Base-by-base conservation (phyloP, 2,113 vertebrate genomes). In the Cacatua alba region DNA sequence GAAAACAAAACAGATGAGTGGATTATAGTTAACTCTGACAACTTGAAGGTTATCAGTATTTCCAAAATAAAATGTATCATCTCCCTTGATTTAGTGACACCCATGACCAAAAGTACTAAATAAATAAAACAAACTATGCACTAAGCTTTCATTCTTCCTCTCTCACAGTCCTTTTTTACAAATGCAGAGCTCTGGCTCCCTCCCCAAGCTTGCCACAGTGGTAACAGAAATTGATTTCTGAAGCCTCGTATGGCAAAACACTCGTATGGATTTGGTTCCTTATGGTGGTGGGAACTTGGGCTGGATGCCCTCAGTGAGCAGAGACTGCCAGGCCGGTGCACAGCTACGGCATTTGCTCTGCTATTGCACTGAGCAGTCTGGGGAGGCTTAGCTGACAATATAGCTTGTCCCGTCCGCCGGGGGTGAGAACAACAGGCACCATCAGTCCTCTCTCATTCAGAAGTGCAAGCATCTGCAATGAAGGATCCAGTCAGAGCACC, bases 381-480 rank as follows among this genome's bases (percentile, higher is more conserved):
- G 51, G 52, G 75, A 91, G 63, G 84, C 52, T 39, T 21, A 82
- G 82, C 71, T 83, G 82, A 76, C 86, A 85, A 26, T 52, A 53
- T 41, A 92, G 81, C 68, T 41, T 78, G 64, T 44, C 81, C 60
- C 17, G 26, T 57, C 62, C 87, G 91, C 86, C 9, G 3, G 62
- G 6, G 37, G 29, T 41, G 49, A 9, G 48, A 15, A 74, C 77
- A 75, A 76, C 3, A 71, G 76, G 70, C 41, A 67, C 93, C 96
- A 82, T 84, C 93, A 95, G 97, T 43, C 80, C 94, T 21, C 28
- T 55, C 92, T 87, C 68, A 55, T 81, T 70, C 74, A 24, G 41
- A 60, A 74, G 49, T 20, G 39, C 17, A 35, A 21, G 62, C 77
- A 65, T 62, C 55, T 8, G 7, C 88, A 55, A 65, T 10, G 55